These are phyloP conservation scores for Drosophila erecta DNA, from an alignment of 1,140 invertebrate genomes.

Conservation along the genomic window DNA sequence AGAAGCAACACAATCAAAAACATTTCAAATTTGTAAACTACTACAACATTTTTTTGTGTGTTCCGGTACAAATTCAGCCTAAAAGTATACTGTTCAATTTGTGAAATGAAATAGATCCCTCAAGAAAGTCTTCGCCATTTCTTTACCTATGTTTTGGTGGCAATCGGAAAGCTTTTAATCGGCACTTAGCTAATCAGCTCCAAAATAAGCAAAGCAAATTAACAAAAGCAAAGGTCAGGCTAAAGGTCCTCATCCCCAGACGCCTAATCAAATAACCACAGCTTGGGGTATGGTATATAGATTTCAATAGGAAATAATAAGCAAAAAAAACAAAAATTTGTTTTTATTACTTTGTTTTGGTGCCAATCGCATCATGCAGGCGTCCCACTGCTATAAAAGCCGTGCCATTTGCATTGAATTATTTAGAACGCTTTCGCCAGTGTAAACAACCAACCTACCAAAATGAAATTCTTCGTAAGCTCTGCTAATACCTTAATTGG, in stretches of 20 bases:
- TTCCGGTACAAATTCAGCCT: background rate
- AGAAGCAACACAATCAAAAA: too few species aligned
- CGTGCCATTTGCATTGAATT: background rate
- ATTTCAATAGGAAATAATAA: constrained; percentile 1
- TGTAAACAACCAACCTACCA: constrained; percentile 22
- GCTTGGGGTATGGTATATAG: constrained; percentile 11
- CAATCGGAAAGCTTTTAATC: background rate
- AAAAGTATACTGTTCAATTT: background rate
- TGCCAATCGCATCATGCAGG: background rate
- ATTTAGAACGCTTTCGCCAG: constrained; percentile 31
- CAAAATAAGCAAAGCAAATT: constrained; percentile 18
- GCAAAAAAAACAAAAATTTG: background rate
- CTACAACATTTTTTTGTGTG: too few species aligned
- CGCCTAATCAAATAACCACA: constrained; percentile 18
- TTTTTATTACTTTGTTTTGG: constrained; percentile 24
- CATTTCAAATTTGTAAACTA: too few species aligned
- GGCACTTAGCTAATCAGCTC: constrained; percentile 8
- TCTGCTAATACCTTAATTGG: accelerated
- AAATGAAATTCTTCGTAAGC: constrained; percentile 65
- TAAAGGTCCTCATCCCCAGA: constrained; percentile 14
- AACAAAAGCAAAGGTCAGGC: constrained; percentile 28
- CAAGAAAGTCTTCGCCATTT: background rate
- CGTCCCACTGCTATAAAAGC: constrained; percentile 37
- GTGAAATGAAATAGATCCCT: background rate
- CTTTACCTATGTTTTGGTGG: background rate